Base-by-base conservation (phyloP, 2,888 invertebrate genomes). In the Lysandra bellargus region DNA sequence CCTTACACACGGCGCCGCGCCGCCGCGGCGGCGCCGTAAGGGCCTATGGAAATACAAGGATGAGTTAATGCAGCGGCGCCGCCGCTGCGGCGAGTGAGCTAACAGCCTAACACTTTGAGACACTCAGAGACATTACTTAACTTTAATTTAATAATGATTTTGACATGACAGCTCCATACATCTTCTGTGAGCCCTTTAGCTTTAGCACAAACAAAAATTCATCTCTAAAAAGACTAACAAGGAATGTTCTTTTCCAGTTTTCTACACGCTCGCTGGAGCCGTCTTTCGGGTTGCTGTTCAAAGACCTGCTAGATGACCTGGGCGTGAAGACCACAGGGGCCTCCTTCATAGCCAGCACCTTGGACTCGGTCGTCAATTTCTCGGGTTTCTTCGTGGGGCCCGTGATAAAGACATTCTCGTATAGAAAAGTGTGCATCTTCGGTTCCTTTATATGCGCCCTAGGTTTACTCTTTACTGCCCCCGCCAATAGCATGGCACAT, bases 211-310 rank as follows among this genome's bases (percentile, higher is more conserved):
- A 49, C 9, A 9, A 49, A 40, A 49, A 61, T 61, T 7, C 7
- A 1, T 6, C 14, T 64, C 12, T 14, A 17, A 64, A 9, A 9
- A 30, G 30, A 64, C 64, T 64, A 23, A 64, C 37, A 44, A 57
- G 1, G 72, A 60, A 77, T 44, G 78, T 6, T 80, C 81, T 81
- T 53, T 83, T 95, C 95, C 94, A 97, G 97, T 95, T 97, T 87
- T 97, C 97, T 81, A 97, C 97, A 78, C 95, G 97, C 86, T 97
- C 97, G 40, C 95, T 97, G 86, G 97, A 97, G 88, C 97, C 97
- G 79, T 97, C 97, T 1, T 97, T 97, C 86, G 97, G 97, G 75
- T 93, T 97, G 78, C 95, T 97, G n/a, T 97, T 97, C 88, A 96
- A 97, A 84, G 97, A 97, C 88, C 91, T 97, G 61, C 90, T 97